Conservation (phyloP, 2,888 invertebrate genomes). For the Megalurothrips usitatus region DNA sequence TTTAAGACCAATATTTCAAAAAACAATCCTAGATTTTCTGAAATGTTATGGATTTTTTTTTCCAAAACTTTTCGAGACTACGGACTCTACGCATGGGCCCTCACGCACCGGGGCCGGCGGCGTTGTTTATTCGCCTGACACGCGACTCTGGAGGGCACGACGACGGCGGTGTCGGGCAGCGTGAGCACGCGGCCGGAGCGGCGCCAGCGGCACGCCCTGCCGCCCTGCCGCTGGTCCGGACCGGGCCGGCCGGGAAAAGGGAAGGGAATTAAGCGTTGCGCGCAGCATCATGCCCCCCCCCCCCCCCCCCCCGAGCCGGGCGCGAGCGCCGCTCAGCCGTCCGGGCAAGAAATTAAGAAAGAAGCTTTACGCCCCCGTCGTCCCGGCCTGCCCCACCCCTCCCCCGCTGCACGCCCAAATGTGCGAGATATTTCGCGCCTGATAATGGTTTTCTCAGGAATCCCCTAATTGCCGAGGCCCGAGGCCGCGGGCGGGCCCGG, state of each 20-base stretch:
- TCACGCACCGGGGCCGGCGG: too few species aligned
- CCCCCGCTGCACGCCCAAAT: constrained; percentile 2
- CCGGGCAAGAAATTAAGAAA: constrained; percentile 22
- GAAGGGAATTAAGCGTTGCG: not conserved
- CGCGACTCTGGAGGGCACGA: too few species aligned
- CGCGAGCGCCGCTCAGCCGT: not conserved
- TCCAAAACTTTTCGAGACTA: too few species aligned
- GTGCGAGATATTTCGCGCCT: constrained; percentile 24
- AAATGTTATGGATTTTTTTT: too few species aligned
- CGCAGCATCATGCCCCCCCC: too few species aligned
- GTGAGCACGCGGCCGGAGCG: not conserved
- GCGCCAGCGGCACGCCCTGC: not conserved
- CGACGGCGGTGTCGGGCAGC: too few species aligned
- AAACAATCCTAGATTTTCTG: too few species aligned
- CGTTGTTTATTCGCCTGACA: too few species aligned
- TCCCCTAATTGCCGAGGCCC: constrained; percentile 14
- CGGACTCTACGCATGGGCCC: too few species aligned
- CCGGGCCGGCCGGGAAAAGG: not conserved
- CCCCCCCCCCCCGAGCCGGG: not conserved
- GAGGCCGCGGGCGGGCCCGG: not conserved
- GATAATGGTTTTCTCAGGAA: constrained; percentile 24
- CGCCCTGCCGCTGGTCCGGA: not conserved
- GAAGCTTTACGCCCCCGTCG: constrained; percentile 13
- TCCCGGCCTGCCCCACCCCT: not conserved
- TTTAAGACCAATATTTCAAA: too few species aligned